Percentiles rank a stretch among this genome's conserved stretches.
These are phyloP conservation scores for Timema podura DNA, from an alignment of 2,888 invertebrate species.

Conservation along the genomic window DNA sequence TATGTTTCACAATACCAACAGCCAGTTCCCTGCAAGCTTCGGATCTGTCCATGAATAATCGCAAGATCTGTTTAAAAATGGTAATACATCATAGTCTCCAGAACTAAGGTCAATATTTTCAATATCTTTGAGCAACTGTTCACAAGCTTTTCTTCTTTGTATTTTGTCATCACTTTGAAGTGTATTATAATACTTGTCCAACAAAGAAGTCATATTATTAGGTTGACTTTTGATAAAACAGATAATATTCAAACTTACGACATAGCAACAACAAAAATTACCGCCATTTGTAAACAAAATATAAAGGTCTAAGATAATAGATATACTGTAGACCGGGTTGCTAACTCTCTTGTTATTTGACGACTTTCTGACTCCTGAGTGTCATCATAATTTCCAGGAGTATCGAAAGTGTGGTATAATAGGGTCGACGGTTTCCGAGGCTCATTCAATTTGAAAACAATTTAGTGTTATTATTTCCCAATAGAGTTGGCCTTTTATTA, in stretches of 20 bases:
- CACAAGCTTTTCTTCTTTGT: slow-evolving; percentile 53
- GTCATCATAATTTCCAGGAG: too few species aligned
- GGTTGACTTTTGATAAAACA: slow-evolving; percentile 12
- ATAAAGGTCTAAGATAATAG: too few species aligned
- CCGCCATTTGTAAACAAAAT: slow-evolving; percentile 26
- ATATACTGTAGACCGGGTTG: too few species aligned
- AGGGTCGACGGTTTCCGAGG: too few species aligned
- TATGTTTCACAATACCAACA: slow-evolving; percentile 53
- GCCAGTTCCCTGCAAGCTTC: slow-evolving; percentile 62
- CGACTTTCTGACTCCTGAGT: too few species aligned
- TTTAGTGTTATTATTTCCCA: too few species aligned
- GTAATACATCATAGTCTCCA: slow-evolving; percentile 42
- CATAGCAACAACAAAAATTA: background rate
- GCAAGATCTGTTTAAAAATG: slow-evolving; percentile 46
- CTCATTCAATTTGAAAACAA: too few species aligned
- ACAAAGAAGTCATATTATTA: slow-evolving; percentile 9
- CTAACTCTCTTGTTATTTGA: too few species aligned
- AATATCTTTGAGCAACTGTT: slow-evolving; percentile 50
- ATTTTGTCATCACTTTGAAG: slow-evolving; percentile 60
- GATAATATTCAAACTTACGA: background rate
- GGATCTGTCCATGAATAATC: slow-evolving; percentile 53
- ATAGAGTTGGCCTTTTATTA: too few species aligned
- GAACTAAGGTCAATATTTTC: background rate
- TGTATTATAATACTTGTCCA: slow-evolving; percentile 21
- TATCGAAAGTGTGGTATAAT: too few species aligned